Evolutionary conservation across 2,888 invertebrate species (phyloP).

Genomic region (Aphrophora alni): DNA sequence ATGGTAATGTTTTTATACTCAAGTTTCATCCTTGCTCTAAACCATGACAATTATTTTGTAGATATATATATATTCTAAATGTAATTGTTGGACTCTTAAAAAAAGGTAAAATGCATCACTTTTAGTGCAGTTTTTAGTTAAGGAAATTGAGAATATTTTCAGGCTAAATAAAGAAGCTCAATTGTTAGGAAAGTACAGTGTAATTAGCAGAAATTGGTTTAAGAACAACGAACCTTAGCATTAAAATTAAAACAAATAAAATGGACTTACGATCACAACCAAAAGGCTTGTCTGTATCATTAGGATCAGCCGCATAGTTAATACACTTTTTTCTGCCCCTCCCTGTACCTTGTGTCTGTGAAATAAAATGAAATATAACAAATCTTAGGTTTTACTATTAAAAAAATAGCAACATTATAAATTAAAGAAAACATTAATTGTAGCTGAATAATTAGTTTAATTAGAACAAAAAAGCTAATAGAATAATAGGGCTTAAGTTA

Average conservation of each 20-base stretch:
- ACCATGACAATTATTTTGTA: no score
- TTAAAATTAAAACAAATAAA: not conserved
- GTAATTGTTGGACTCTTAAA: no score
- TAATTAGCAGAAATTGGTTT: not conserved
- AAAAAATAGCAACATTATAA: no score
- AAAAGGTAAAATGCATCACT: not conserved
- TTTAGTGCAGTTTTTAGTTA: not conserved
- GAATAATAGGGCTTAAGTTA: no score
- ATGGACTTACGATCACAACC: conserved; percentile 88
- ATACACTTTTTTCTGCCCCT: conserved; percentile 51
- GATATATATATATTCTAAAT: no score
- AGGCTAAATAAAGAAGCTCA: not conserved
- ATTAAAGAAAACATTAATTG: no score
- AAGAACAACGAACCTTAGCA: conserved; percentile 1
- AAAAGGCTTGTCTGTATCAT: conserved; percentile 85
- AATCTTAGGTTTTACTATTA: no score
- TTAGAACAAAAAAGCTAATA: no score
- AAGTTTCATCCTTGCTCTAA: no score
- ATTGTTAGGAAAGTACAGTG: not conserved
- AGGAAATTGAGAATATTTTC: not conserved
- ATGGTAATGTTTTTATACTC: no score
- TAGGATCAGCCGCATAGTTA: conserved; percentile 50
- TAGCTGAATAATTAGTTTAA: no score
- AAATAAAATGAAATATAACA: no score
- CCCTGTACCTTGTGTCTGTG: conserved; percentile 58